Conservation (phyloP, 2,888 invertebrate species). For the Pyrrhia umbra region DNA sequence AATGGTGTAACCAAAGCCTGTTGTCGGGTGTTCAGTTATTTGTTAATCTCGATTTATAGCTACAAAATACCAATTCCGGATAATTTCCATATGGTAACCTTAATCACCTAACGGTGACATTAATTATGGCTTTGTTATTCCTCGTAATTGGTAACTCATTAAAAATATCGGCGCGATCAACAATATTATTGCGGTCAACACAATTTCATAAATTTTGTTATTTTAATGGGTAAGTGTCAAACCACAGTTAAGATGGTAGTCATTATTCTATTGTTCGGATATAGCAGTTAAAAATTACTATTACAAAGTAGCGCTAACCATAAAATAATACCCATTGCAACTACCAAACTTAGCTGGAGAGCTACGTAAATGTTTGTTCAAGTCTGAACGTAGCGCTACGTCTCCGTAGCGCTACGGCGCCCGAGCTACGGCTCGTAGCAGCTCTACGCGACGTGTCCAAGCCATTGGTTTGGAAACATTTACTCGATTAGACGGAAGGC, state of each 20-base stretch:
- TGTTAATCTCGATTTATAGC: conserved; percentile 70
- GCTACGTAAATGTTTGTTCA: conserved; percentile 79
- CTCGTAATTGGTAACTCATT: conserved; percentile 68
- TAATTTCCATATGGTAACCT: conserved; percentile 72
- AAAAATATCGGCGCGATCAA: conserved; percentile 57
- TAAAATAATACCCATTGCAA: conserved; percentile 63
- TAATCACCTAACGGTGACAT: conserved; percentile 76
- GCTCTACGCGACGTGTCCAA: conserved; percentile 80
- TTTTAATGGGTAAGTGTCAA: not conserved
- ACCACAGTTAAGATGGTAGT: not conserved
- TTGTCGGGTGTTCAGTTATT: conserved; percentile 64
- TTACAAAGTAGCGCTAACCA: conserved; percentile 50
- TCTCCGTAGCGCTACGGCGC: conserved; percentile 70
- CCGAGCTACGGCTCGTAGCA: conserved; percentile 74
- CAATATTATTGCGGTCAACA: conserved; percentile 14
- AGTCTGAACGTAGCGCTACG: conserved; percentile 69
- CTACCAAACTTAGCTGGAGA: conserved; percentile 65
- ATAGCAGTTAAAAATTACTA: conserved; percentile 11
- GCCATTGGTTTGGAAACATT: conserved; percentile 83
- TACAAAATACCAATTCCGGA: conserved; percentile 68
- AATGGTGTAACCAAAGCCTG: conserved; percentile 51
- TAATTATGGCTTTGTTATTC: conserved; percentile 72
- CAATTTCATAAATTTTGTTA: conserved; percentile 4
- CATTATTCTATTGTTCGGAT: not conserved
- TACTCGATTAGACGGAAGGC: conserved; percentile 86